Percentiles rank a stretch among this genome's conserved stretches.
phyloP scores from a whole-genome alignment of 2,888 invertebrate genomes.

The Stegophylla sp. region DNA sequence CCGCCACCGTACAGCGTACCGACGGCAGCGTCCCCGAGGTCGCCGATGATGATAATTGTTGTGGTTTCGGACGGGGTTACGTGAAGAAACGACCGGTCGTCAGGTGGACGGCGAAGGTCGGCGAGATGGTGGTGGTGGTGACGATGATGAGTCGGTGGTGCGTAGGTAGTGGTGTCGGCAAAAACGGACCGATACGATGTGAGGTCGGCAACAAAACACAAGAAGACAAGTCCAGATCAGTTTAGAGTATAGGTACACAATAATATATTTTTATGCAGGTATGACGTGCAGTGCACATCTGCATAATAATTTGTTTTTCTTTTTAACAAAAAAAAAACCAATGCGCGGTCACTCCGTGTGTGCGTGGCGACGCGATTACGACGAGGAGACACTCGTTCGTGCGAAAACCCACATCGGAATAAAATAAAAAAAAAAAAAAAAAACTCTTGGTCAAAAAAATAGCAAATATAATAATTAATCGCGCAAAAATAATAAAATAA shows the following conservation, averaged over 20 bases:
- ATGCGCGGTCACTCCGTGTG: background rate
- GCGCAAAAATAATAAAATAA: too few species aligned
- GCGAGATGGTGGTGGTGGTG: background rate
- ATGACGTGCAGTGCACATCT: background rate
- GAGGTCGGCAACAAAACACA: conserved; percentile 58
- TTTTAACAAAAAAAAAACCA: too few species aligned
- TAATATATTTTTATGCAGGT: background rate
- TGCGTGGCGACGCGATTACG: too few species aligned
- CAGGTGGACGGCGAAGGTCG: background rate
- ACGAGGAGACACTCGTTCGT: background rate
- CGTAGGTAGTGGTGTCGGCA: background rate
- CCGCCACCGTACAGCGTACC: conserved; percentile 78
- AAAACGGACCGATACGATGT: conserved; percentile 5
- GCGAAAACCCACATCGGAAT: too few species aligned
- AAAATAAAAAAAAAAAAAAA: background rate
- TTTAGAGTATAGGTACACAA: conserved; percentile 27
- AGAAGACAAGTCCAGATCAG: conserved; percentile 59
- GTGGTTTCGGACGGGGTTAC: conserved; percentile 63
- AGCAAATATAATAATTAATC: background rate
- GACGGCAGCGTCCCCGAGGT: conserved; percentile 66
- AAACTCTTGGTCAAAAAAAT: too few species aligned
- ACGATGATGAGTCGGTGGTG: background rate
- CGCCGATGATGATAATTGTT: conserved; percentile 67
- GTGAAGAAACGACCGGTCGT: conserved; percentile 29
- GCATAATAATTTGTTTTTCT: background rate